These are phyloP conservation scores for Diachasmimorpha longicaudata DNA, from an alignment of 1,140 invertebrate species.

Conservation along the genomic window DNA sequence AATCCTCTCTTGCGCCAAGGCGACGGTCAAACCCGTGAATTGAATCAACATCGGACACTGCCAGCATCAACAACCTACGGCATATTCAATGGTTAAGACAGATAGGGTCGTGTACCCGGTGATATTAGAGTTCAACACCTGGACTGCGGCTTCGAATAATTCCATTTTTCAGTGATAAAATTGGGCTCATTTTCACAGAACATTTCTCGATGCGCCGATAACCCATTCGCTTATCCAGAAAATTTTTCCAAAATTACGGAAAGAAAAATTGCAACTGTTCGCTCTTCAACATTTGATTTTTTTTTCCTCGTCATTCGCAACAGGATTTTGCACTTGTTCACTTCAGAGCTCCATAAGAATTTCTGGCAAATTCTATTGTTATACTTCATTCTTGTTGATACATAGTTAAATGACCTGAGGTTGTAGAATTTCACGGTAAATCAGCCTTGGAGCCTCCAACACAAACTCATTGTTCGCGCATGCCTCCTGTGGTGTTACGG, in stretches of 20 bases:
- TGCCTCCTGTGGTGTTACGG: constrained; percentile 8
- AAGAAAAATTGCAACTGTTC: no score
- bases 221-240: no score
- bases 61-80: constrained; percentile 24
- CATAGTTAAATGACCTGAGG: not conserved
- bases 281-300: no score
- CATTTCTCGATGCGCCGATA: no score
- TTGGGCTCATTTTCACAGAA: no score
- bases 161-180: not conserved
- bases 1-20: not conserved
- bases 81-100: constrained; percentile 1
- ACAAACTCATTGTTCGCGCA: not conserved
- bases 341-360: not conserved
- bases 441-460: constrained; percentile 27
- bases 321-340: not conserved
- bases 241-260: no score
- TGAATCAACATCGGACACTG: constrained; percentile 24
- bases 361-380: not conserved
- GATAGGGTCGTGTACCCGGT: constrained; percentile 22
- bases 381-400: not conserved
- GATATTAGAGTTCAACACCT: not conserved
- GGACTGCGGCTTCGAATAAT: not conserved
- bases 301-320: no score
- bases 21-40: constrained; percentile 21
- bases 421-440: constrained; percentile 42